These are phyloP conservation scores for Mus pahari DNA, from an alignment of 2,113 vertebrate genomes.

Conservation along the genomic window DNA sequence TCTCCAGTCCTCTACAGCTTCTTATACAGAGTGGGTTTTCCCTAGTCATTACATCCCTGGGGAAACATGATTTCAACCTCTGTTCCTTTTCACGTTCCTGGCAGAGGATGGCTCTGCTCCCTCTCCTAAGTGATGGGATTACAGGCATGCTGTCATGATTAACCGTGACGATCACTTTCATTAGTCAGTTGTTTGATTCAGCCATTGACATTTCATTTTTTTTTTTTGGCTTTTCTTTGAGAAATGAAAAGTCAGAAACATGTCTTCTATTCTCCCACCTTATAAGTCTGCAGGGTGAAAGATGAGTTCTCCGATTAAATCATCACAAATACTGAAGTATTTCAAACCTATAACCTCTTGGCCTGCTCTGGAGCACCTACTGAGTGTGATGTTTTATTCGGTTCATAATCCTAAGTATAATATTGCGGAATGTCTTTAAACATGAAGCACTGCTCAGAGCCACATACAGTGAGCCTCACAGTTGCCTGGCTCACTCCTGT, in stretches of 20 bases:
- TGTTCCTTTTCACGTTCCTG: neutral
- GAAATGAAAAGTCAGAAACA: neutral
- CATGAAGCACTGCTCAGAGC: neutral
- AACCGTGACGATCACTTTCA: neutral
- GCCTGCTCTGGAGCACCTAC: neutral
- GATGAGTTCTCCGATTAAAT: neutral
- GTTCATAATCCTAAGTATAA: neutral
- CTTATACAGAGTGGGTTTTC: neutral
- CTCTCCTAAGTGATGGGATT: neutral
- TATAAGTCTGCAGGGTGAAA: neutral
- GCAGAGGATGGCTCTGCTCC: too few relatives aligned
- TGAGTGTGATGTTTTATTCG: neutral
- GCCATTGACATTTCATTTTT: constrained; percentile 3
- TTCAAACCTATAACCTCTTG: neutral
- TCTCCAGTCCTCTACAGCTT: too few relatives aligned
- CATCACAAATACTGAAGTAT: neutral
- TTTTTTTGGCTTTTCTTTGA: neutral
- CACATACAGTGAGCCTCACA: neutral
- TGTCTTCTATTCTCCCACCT: neutral
- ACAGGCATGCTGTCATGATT: neutral
- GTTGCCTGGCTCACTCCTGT: neutral
- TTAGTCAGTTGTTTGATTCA: neutral
- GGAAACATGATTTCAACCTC: neutral
- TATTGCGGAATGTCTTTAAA: neutral
- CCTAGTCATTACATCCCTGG: too few relatives aligned